These are phyloP conservation scores for Mycalesis mineus DNA, from an alignment of 2,888 invertebrate species.

Conservation along the genomic window DNA sequence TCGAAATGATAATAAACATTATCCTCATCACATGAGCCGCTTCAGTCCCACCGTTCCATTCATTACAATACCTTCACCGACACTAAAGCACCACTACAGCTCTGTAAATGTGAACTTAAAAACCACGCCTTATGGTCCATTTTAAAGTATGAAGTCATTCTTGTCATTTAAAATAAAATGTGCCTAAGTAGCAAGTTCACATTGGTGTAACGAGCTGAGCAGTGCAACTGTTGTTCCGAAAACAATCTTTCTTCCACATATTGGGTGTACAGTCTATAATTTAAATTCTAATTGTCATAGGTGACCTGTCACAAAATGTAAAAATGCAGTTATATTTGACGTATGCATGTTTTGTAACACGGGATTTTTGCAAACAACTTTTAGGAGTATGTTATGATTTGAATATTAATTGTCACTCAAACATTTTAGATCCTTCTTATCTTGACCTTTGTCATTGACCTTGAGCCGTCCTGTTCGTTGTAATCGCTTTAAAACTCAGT, in stretches of 20 bases:
- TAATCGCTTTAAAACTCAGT: no score
- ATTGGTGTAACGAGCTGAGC: neutral
- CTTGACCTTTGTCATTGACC: no score
- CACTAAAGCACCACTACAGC: slow-evolving; percentile 27
- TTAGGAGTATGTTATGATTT: no score
- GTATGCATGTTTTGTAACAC: no score
- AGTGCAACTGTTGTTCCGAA: neutral
- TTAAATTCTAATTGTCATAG: neutral
- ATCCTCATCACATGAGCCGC: slow-evolving; percentile 74
- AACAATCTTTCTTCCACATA: slow-evolving; percentile 40
- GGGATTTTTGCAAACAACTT: no score
- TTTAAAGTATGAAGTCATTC: neutral
- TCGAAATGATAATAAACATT: slow-evolving; percentile 45
- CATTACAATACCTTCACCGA: slow-evolving; percentile 58
- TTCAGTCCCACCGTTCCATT: slow-evolving; percentile 65
- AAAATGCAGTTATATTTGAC: no score
- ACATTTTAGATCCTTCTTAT: no score
- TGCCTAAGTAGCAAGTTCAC: neutral
- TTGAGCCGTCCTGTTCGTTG: no score
- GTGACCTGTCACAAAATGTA: no score
- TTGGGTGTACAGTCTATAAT: slow-evolving; percentile 42
- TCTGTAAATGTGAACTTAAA: neutral
- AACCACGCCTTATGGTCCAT: neutral
- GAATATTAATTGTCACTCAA: no score
- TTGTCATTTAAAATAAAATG: neutral